phyloP scores from a whole-genome alignment of 2,888 invertebrate genomes.

The Protonemura montana region DNA sequence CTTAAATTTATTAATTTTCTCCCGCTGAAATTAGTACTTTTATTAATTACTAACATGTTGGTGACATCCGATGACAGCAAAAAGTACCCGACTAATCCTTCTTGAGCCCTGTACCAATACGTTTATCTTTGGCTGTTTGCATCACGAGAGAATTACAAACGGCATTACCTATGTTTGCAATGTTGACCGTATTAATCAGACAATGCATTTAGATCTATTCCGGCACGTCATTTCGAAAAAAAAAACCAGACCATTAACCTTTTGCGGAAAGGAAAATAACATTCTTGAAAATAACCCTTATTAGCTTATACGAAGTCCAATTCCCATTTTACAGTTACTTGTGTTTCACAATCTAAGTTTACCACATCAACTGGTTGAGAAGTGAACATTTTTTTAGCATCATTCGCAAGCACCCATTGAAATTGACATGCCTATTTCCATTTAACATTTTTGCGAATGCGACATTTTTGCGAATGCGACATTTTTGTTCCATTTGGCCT shows the following conservation, averaged over 20 bases:
- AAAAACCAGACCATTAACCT: background rate
- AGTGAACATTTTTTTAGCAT: background rate
- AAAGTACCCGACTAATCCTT: background rate
- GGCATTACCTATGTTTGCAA: background rate
- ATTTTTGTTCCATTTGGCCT: too few relatives aligned
- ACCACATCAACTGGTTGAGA: background rate
- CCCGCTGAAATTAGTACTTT: constrained; percentile 39
- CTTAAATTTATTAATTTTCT: constrained; percentile 39
- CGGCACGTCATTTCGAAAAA: background rate
- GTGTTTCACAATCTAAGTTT: background rate
- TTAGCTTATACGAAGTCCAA: background rate
- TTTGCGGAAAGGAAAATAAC: background rate
- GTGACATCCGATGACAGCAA: background rate
- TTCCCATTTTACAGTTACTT: background rate
- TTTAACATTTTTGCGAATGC: too few relatives aligned
- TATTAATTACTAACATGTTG: constrained; percentile 4
- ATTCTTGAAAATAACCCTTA: background rate
- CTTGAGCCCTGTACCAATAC: background rate
- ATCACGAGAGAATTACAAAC: background rate
- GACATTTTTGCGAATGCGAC: too few relatives aligned
- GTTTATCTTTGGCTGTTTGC: background rate
- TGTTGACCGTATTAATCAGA: background rate
- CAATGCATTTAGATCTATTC: background rate
- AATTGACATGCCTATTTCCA: too few relatives aligned
- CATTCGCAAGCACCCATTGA: too few relatives aligned